Evolutionary conservation across 1,140 invertebrate genomes (phyloP), one percentile per base, ranked within the genome.

Genomic region (Pseudomyrmex concolor): DNA sequence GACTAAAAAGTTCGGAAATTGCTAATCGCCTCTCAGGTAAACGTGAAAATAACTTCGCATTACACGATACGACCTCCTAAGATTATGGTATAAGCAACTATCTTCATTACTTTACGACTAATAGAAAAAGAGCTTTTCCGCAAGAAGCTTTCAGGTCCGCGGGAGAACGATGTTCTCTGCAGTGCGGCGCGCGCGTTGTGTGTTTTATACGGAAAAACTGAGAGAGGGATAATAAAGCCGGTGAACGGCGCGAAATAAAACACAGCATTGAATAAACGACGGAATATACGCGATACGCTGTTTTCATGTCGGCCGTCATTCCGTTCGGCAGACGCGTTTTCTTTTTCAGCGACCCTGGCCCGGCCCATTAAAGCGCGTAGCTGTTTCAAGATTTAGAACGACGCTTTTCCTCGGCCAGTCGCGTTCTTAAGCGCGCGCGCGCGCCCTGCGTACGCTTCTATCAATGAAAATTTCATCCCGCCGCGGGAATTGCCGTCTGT

Each of bases 381-480:
- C 66, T 70, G 76, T 59, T 70, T 60, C 48, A 80, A 80, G 76
- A 70, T 80, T 59, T 80, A 80, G 76, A 80, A 70, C 66, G 54
- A 70, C 43, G 62, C 60, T 48, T 51, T 25, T 67, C 17, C 74
- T 9, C 63, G 62, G 19, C 19, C 15, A 7, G 4, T 34, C 34
- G 34, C 51, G 51, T 80, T 70, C 76, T 80, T 80, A 80, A 82
- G 60, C 70, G 50, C 4, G 25, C 45, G 12, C 55, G 25, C 15
- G 80, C 76, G 34, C 5, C 34, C 34, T 5, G 34, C 34, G 34
- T 34, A 7, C 34, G 34, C 43, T 80, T 70, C 74, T 77, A 74
- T 86, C 84, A 83, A 86, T 77, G 84, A 84, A 71, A 77, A 86
- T 86, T 86, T 84, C 48, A 60, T 59, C 34, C n/a, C 57, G 43